Percentiles rank a stretch among this genome's conserved stretches.
Conservation (phyloP, 2,113 vertebrate genomes). For the Ursus arctos region DNA sequence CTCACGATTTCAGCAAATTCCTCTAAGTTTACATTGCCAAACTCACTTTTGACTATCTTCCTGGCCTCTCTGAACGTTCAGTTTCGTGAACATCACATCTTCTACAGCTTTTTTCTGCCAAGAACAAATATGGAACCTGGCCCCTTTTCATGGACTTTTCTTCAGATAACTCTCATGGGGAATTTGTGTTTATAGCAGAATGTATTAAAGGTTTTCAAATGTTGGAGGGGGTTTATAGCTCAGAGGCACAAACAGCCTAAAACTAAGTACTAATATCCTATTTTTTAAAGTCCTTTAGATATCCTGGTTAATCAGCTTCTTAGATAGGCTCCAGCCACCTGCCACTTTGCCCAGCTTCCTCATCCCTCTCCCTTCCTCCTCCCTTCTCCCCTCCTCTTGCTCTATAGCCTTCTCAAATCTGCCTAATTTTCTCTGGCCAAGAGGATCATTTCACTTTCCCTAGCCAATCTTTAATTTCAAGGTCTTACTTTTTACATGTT, state of each 20-base stretch:
- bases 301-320: background rate
- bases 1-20: background rate
- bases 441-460: background rate
- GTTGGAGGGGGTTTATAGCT: background rate
- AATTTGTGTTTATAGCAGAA: slow-evolving; percentile 21
- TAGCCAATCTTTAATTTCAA: background rate
- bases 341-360: background rate
- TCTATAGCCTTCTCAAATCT: background rate
- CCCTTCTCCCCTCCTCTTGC: background rate
- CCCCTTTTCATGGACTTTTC: background rate
- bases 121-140: background rate
- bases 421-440: background rate
- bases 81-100: background rate
- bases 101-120: background rate
- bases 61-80: background rate
- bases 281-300: background rate
- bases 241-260: background rate
- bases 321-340: background rate
- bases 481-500: background rate
- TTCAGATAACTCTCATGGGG: background rate
- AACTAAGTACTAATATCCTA: background rate
- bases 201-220: background rate
- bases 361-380: background rate
- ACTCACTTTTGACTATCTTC: background rate
- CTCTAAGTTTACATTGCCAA: background rate